These are phyloP conservation scores for Mimumesa dahlbomi DNA, from an alignment of 2,888 invertebrate species.

Conservation along the genomic window DNA sequence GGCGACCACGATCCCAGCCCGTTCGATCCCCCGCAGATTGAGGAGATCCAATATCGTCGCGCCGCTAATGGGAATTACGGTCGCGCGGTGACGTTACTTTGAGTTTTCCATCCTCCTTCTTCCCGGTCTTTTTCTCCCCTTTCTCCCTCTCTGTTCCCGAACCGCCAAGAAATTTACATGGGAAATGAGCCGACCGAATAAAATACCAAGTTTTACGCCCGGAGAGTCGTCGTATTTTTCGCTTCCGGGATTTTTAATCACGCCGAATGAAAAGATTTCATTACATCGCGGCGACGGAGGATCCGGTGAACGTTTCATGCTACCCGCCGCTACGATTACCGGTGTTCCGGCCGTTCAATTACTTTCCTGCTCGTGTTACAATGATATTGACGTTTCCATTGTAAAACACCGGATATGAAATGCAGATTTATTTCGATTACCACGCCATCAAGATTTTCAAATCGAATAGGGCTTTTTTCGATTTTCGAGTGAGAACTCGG, in stretches of 20 bases:
- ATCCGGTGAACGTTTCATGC: background rate
- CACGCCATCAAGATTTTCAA: no score
- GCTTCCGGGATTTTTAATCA: background rate
- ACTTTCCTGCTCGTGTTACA: no score
- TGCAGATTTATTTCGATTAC: no score
- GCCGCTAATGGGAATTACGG: conserved; percentile 13
- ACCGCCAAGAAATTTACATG: background rate
- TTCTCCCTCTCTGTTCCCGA: background rate
- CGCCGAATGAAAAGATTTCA: background rate
- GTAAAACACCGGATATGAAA: no score
- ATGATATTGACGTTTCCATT: no score
- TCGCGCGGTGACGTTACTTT: conserved; percentile 2
- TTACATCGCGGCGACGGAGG: background rate
- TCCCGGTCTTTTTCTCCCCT: background rate
- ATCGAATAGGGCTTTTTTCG: no score
- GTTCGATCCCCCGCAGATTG: conserved; percentile 17
- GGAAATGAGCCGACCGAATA: background rate
- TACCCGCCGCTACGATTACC: no score
- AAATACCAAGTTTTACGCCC: background rate
- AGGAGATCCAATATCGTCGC: conserved; percentile 19
- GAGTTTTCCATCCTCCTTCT: conserved; percentile 1
- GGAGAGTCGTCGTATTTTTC: background rate
- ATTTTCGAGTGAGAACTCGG: no score
- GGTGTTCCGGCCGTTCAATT: no score
- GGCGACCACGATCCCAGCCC: conserved; percentile 2